phyloP scores from a whole-genome alignment of 1,140 invertebrate genomes.

The Neodiprion lecontei region DNA sequence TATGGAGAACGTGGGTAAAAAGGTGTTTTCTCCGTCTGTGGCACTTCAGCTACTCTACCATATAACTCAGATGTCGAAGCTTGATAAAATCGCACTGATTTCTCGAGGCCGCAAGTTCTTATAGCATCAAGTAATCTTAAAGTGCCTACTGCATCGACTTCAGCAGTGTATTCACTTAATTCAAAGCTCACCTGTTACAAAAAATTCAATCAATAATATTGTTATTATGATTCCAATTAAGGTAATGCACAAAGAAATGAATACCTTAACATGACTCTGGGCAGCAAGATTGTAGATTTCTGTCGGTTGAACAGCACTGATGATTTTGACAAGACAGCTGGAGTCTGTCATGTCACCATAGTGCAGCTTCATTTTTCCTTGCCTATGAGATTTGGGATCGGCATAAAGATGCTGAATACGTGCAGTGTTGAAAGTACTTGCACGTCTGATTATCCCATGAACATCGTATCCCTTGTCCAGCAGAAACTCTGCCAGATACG shows the following conservation, averaged over 20 bases:
- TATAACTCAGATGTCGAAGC: conserved; percentile 98
- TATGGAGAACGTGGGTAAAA: conserved; percentile 99
- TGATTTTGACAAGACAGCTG: conserved; percentile 96
- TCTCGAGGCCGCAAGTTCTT: conserved; percentile 87
- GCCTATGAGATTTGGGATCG: conserved; percentile 83
- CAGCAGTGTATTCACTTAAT: conserved; percentile 97
- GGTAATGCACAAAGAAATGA: conserved; percentile 27
- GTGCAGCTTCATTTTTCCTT: conserved; percentile 91
- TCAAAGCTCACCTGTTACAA: conserved; percentile 86
- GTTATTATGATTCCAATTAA: not conserved
- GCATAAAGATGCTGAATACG: conserved; percentile 96
- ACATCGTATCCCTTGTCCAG: conserved; percentile 95
- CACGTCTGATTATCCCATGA: conserved; percentile 93
- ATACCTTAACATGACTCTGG: conserved; percentile 98
- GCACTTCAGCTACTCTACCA: conserved; percentile 96
- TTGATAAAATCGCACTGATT: conserved; percentile 93
- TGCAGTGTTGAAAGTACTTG: conserved; percentile 96
- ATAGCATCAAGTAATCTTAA: conserved; percentile 95
- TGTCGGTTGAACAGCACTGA: conserved; percentile 81
- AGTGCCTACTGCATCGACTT: conserved; percentile 98
- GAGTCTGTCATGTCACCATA: conserved; percentile 99
- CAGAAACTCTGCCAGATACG: conserved; percentile 96
- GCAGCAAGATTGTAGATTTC: conserved; percentile 99
- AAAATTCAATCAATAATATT: conserved; percentile 24
- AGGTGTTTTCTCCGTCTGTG: conserved; percentile 97